A percentile compares a stretch with the other conserved stretches of the same genome.
These are phyloP conservation scores for Eidolon helvum DNA, from an alignment of 2,113 vertebrate species.

Conservation along the genomic window DNA sequence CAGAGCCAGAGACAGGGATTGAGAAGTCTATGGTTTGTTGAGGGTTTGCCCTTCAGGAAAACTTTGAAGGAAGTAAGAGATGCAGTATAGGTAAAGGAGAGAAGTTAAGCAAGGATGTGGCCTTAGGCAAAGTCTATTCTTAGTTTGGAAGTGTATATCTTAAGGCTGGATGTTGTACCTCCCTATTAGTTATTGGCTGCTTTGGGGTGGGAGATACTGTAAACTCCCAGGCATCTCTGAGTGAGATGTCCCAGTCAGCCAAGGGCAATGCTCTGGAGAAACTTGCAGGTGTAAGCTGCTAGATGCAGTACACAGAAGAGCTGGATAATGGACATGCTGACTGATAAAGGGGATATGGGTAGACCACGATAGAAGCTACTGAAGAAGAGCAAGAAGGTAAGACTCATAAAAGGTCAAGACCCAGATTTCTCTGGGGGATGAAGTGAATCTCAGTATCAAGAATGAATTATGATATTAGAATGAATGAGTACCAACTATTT, in stretches of 20 bases:
- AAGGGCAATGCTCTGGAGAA: neutral
- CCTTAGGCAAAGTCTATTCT: neutral
- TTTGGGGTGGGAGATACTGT: neutral
- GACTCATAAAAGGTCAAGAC: neutral
- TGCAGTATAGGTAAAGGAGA: neutral
- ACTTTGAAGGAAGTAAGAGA: neutral
- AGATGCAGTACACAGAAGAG: neutral
- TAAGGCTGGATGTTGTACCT: neutral
- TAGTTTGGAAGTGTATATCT: neutral
- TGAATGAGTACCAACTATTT: neutral
- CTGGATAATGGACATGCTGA: neutral
- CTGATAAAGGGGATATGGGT: neutral
- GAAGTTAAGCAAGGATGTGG: neutral
- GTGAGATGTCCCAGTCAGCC: neutral
- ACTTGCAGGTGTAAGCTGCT: neutral
- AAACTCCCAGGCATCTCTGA: neutral
- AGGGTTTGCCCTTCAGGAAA: neutral
- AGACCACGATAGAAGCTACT: neutral
- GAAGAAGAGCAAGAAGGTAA: neutral
- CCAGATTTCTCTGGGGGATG: neutral
- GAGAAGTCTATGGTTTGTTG: neutral
- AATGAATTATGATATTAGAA: neutral
- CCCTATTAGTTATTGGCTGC: neutral
- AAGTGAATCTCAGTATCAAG: neutral
- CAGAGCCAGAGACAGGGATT: neutral